Evolutionary conservation across 2,113 vertebrate genomes (phyloP).

Genomic region (Pogona vitticeps): DNA sequence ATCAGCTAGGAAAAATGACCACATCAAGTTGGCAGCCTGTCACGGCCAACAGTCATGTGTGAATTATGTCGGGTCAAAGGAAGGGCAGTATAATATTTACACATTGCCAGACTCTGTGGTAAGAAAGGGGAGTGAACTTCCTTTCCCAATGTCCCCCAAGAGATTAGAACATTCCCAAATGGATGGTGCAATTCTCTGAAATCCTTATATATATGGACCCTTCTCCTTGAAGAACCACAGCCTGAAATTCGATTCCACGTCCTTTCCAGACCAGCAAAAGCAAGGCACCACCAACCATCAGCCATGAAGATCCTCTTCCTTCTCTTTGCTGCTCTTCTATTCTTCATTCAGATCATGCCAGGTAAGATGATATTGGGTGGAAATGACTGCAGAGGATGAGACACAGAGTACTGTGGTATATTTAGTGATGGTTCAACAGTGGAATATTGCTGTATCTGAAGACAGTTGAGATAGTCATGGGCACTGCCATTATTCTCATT

Average conservation of each 20-base stretch:
- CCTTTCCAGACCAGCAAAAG: not conserved
- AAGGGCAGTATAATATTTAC: not conserved
- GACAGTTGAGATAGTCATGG: no score
- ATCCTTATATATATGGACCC: not conserved
- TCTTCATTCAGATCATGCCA: conserved; percentile 7
- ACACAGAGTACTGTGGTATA: not conserved
- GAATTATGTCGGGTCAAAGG: not conserved
- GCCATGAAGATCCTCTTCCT: not conserved
- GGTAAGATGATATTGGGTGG: not conserved
- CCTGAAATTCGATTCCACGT: not conserved
- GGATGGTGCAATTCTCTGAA: not conserved
- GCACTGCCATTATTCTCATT: no score
- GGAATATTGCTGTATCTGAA: no score
- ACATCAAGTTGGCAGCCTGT: not conserved
- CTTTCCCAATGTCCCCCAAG: not conserved
- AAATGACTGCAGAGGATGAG: not conserved
- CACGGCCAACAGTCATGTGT: not conserved
- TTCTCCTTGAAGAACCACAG: not conserved
- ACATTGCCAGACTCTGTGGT: not conserved
- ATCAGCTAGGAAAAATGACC: not conserved
- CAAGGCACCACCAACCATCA: not conserved
- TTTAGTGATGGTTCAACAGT: not conserved
- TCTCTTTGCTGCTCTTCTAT: not conserved
- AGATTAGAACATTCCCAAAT: not conserved
- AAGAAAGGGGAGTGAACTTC: not conserved